These are phyloP conservation scores for Microcaecilia unicolor DNA, from an alignment of 2,797 vertebrate species.

Conservation along the genomic window DNA sequence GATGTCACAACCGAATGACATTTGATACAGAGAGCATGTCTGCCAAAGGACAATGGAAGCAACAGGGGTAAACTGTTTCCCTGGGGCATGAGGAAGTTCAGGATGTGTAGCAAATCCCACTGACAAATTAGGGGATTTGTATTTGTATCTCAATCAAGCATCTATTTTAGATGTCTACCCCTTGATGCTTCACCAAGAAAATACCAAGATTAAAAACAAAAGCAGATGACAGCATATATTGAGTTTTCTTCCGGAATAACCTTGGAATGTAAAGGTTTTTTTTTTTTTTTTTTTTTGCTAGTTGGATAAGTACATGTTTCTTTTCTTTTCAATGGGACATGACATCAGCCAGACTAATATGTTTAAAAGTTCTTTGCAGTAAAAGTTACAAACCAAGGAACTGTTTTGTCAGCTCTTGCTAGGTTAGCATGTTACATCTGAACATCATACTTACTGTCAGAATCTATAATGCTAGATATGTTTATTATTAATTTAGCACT, in stretches of 20 bases:
- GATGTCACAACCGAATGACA: no score
- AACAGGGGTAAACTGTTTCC: constrained; percentile 10
- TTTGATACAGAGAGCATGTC: constrained; percentile 23
- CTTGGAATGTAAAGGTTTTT: constrained; percentile 26
- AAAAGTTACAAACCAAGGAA: no score
- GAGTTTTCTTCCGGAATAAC: constrained; percentile 12
- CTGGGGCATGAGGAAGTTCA: constrained; percentile 24
- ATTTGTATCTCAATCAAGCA: background rate
- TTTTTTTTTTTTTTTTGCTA: constrained; percentile 23
- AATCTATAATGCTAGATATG: no score
- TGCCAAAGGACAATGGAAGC: constrained; percentile 7
- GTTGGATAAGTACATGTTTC: no score
- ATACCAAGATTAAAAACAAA: constrained; percentile 17
- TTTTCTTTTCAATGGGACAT: no score
- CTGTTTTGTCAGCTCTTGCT: no score
- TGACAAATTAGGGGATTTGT: constrained; percentile 28
- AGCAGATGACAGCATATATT: constrained; percentile 17
- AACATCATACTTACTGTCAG: no score
- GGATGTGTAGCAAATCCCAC: constrained; percentile 22
- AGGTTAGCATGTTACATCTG: no score
- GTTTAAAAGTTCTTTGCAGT: no score
- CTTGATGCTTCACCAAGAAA: constrained; percentile 16
- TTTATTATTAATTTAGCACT: no score
- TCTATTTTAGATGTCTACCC: constrained; percentile 17
- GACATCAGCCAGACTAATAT: no score